These are phyloP conservation scores for Anser brachyrhynchus DNA, from an alignment of 2,113 vertebrate genomes.

Conservation along the genomic window DNA sequence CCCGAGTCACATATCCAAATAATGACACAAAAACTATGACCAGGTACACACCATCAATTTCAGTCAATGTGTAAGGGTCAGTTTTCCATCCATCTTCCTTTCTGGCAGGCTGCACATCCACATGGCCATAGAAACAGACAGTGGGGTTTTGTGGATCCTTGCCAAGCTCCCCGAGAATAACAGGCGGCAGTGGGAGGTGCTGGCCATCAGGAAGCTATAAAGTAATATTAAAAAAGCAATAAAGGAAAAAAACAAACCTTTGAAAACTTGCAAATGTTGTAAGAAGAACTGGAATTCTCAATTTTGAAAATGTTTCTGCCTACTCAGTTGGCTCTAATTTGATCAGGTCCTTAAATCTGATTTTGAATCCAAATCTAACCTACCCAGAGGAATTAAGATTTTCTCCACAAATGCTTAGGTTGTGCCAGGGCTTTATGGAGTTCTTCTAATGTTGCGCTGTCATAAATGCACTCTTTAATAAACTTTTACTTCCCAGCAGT, in stretches of 20 bases:
- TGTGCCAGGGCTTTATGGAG: neutral
- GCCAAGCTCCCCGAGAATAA: slow-evolving; percentile 85
- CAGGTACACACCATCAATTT: slow-evolving; percentile 80
- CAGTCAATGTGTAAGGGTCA: slow-evolving; percentile 85
- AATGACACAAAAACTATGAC: neutral
- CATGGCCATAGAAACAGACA: slow-evolving; percentile 89
- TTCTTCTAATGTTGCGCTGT: neutral
- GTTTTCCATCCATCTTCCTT: slow-evolving; percentile 87
- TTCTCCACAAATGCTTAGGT: neutral
- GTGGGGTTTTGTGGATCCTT: slow-evolving; percentile 81
- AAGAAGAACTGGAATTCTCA: neutral
- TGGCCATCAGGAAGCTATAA: slow-evolving; percentile 79
- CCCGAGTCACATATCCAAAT: neutral
- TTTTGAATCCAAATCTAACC: neutral
- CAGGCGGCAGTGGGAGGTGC: slow-evolving; percentile 80
- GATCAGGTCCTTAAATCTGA: neutral
- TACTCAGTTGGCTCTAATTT: neutral
- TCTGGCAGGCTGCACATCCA: slow-evolving; percentile 91
- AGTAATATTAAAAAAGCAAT: neutral
- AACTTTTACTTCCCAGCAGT: neutral
- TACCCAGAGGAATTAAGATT: neutral
- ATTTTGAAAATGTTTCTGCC: neutral
- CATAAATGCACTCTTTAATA: neutral
- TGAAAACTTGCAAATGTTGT: neutral
- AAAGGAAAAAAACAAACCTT: neutral